Percentiles rank a stretch among this genome's conserved stretches.
Conservation (phyloP, 92 coral and sea anemone genomes). For the Montipora capitata region DNA sequence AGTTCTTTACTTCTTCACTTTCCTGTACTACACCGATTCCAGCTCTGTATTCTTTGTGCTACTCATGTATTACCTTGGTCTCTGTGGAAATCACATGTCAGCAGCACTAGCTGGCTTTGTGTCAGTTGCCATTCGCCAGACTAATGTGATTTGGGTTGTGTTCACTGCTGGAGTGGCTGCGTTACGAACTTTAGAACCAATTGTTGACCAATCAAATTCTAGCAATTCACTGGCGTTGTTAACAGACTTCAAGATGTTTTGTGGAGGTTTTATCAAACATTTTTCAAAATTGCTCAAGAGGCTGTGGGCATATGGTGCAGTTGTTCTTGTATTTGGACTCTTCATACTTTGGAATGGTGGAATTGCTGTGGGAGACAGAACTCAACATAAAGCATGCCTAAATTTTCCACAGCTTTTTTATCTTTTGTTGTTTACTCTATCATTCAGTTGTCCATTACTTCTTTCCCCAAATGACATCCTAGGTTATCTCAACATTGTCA, state of each 20-base stretch:
- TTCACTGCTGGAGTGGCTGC: conserved; percentile 95
- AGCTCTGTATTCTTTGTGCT: conserved; percentile 95
- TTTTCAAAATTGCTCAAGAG: conserved; percentile 44
- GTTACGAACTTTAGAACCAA: conserved; percentile 59
- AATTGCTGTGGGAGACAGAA: conserved; percentile 92
- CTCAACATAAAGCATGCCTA: conserved; percentile 84
- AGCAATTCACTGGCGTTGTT: conserved; percentile 24
- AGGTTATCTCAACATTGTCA: conserved; percentile 45
- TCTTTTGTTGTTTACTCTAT: conserved; percentile 77
- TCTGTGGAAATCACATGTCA: conserved; percentile 77
- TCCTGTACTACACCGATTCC: conserved; percentile 96
- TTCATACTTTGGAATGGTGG: conserved; percentile 88
- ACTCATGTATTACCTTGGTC: conserved; percentile 89
- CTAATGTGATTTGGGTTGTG: conserved; percentile 92
- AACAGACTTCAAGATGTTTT: conserved; percentile 58
- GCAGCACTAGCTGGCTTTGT: conserved; percentile 82
- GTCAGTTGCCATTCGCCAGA: conserved; percentile 90
- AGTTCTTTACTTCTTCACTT: conserved; percentile 91
- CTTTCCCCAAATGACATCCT: conserved; percentile 63
- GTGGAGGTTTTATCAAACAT: conserved; percentile 47
- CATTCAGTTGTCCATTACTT: conserved; percentile 84
- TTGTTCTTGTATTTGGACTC: conserved; percentile 64
- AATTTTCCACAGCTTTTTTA: conserved; percentile 96
- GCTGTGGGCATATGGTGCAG: conserved; percentile 85
- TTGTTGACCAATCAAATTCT: conserved; percentile 4